phyloP scores from a whole-genome alignment of 1,140 invertebrate species.

The Trialeurodes vaporariorum region DNA sequence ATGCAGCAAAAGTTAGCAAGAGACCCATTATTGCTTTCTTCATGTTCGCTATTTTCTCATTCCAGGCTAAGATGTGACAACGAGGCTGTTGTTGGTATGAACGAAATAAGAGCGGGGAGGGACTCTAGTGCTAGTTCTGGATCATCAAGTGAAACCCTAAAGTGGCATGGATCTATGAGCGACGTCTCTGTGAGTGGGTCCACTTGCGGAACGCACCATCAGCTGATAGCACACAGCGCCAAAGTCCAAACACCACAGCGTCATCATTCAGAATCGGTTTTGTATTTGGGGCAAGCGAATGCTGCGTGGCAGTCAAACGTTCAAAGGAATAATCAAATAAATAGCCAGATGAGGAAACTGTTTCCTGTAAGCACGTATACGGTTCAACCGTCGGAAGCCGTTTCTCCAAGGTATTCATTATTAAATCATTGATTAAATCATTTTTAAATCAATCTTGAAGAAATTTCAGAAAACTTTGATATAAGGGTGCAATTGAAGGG shows the following conservation, averaged over 20 bases:
- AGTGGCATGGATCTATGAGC: constrained; percentile 56
- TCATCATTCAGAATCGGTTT: constrained; percentile 65
- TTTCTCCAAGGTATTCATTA: constrained; percentile 23
- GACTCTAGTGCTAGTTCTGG: constrained; percentile 51
- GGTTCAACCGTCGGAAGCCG: constrained; percentile 28
- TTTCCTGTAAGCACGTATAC: constrained; percentile 48
- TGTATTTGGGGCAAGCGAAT: constrained; percentile 42
- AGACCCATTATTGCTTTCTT: too few species aligned
- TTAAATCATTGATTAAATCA: too few species aligned
- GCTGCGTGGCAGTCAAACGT: constrained; percentile 9
- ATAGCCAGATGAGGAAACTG: constrained; percentile 36
- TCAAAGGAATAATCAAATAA: constrained; percentile 33
- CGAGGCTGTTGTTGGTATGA: constrained; percentile 37
- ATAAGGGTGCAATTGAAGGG: too few species aligned
- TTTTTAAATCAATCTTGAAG: too few species aligned
- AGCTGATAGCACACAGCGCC: constrained; percentile 65
- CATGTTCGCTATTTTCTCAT: too few species aligned
- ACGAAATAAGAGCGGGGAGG: constrained; percentile 37
- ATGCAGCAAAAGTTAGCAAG: too few species aligned
- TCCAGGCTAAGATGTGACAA: constrained; percentile 44
- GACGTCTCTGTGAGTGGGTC: constrained; percentile 34
- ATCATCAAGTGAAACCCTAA: constrained; percentile 66
- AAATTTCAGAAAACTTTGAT: too few species aligned
- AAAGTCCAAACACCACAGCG: constrained; percentile 65
- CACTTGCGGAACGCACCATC: constrained; percentile 29